Evolutionary conservation across 2,888 invertebrate species (phyloP).

Genomic region (Melinopterus prodromus): DNA sequence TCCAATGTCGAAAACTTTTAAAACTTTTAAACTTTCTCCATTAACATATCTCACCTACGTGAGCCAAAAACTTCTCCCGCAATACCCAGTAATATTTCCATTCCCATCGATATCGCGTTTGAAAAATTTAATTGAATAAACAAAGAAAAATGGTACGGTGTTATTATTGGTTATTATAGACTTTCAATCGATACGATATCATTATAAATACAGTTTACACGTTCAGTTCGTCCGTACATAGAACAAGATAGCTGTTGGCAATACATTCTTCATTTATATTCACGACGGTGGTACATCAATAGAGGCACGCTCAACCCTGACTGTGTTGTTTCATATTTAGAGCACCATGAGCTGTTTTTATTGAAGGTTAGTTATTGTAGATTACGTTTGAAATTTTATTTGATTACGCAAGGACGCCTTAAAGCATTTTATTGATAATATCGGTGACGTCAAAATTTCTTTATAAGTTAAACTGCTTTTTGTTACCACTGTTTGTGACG

Average conservation of each 20-base stretch:
- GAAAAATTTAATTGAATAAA: neutral
- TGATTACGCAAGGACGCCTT: neutral
- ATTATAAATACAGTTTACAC: neutral
- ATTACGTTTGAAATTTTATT: neutral
- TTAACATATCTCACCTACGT: neutral
- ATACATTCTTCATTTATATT: neutral
- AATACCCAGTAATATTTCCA: neutral
- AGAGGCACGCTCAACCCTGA: neutral
- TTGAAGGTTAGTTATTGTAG: neutral
- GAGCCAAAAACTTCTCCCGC: neutral
- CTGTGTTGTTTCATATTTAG: neutral
- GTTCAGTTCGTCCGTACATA: neutral
- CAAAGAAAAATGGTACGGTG: neutral
- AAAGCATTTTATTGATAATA: neutral
- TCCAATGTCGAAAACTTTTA: neutral
- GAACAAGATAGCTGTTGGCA: neutral
- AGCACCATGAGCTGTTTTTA: neutral
- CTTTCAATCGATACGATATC: neutral
- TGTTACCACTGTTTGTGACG: neutral
- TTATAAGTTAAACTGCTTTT: neutral
- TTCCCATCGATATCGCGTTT: neutral
- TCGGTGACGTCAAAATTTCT: conserved; percentile 4
- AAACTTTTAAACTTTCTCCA: neutral
- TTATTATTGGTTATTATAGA: neutral
- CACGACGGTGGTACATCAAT: neutral